These are phyloP conservation scores for Anthophora plumipes DNA, from an alignment of 2,888 invertebrate species.

Conservation along the genomic window DNA sequence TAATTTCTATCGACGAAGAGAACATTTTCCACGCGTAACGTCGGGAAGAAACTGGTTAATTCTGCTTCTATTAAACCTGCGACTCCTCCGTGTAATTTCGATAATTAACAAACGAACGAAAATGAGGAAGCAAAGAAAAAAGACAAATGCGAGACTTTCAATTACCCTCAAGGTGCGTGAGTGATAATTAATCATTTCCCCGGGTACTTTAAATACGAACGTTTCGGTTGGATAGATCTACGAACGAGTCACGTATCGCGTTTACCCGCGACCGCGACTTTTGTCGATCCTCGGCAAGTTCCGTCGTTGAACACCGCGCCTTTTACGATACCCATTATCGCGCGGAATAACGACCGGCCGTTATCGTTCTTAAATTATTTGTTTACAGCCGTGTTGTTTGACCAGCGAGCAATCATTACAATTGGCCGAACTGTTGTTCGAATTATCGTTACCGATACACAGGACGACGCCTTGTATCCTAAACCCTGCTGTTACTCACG, in stretches of 20 bases:
- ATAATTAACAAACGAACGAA: too few relatives aligned
- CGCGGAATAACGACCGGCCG: conserved; percentile 19
- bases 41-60: too few relatives aligned
- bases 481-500: background rate
- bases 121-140: too few relatives aligned
- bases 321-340: conserved; percentile 49
- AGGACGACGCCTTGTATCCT: background rate
- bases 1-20: too few relatives aligned
- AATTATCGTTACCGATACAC: background rate
- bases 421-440: background rate
- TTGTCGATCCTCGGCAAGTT: conserved; percentile 7
- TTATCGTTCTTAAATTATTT: conserved; percentile 47
- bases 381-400: conserved; percentile 7
- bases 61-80: too few relatives aligned
- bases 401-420: conserved; percentile 1
- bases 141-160: too few relatives aligned
- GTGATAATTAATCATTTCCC: too few relatives aligned
- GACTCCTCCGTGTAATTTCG: too few relatives aligned
- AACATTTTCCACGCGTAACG: too few relatives aligned
- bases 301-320: conserved; percentile 9
- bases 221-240: background rate
- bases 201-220: background rate
- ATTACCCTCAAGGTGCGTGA: too few relatives aligned
- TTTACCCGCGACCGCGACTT: background rate
- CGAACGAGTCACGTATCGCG: background rate